These are phyloP conservation scores for Mesocricetus auratus DNA, from an alignment of 2,113 vertebrate genomes.

Conservation along the genomic window DNA sequence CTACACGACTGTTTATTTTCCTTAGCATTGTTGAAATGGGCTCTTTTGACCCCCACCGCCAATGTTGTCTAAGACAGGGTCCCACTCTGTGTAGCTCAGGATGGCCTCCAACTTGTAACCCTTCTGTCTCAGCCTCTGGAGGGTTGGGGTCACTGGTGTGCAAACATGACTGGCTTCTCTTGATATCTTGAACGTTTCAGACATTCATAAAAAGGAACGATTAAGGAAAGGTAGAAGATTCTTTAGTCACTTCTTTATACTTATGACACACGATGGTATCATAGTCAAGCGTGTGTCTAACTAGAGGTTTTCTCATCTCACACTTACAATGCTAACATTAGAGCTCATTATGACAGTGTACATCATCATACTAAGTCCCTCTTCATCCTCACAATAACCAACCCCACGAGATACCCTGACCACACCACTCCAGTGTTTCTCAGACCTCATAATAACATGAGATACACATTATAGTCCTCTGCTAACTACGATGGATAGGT, in stretches of 20 bases:
- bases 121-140: not conserved
- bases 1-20: constrained; percentile 24
- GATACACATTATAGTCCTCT: not conserved
- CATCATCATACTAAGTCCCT: not conserved
- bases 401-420: not conserved
- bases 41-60: not conserved
- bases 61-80: not conserved
- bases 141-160: not conserved
- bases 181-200: constrained; percentile 39
- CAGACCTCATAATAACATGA: not conserved
- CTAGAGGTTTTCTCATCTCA: not conserved
- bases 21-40: constrained; percentile 14
- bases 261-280: not conserved
- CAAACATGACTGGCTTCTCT: not conserved
- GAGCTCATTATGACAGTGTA: not conserved
- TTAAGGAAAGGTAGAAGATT: constrained; percentile 6
- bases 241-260: not conserved
- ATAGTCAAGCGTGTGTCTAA: not conserved
- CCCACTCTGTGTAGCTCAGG: not conserved
- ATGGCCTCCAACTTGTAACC: not conserved
- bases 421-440: not conserved
- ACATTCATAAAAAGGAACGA: not conserved
- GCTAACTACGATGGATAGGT: not conserved
- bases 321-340: not conserved
- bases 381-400: not conserved